phyloP scores from a whole-genome alignment of 2,888 invertebrate genomes.

The Nephrocerus scutellatus region DNA sequence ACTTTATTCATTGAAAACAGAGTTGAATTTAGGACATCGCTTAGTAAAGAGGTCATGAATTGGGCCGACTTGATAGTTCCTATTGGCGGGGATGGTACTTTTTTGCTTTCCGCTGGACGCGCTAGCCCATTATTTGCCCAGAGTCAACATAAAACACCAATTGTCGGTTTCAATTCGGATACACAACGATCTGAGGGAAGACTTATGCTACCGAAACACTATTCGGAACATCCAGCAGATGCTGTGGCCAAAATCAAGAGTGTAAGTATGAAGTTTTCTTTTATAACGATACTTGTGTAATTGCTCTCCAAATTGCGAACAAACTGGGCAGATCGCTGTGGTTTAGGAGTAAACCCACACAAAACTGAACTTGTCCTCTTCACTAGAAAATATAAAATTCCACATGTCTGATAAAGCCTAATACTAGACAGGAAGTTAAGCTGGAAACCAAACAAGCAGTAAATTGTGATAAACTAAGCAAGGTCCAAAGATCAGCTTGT shows the following conservation, averaged over 20 bases:
- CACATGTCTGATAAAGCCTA: no score
- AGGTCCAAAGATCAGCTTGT: no score
- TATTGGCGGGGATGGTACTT: conserved; percentile 96
- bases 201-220: conserved; percentile 80
- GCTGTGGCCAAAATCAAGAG: conserved; percentile 70
- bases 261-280: conserved; percentile 49
- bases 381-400: no score
- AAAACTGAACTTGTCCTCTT: no score
- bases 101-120: conserved; percentile 76
- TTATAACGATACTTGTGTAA: not conserved
- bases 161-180: conserved; percentile 95
- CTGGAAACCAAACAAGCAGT: no score
- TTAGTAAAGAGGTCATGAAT: conserved; percentile 60
- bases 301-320: no score
- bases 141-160: conserved; percentile 64
- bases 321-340: no score
- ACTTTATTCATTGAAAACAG: conserved; percentile 41
- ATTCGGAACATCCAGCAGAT: conserved; percentile 69
- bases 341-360: no score
- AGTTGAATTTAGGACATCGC: conserved; percentile 47
- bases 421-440: no score
- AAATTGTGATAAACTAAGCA: no score
- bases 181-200: conserved; percentile 89
- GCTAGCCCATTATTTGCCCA: conserved; percentile 45
- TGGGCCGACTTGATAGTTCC: conserved; percentile 89